A percentile compares a stretch with the other conserved stretches of the same genome.
Conservation (phyloP, 2,888 invertebrate species). For the Prenolepis imparis region DNA sequence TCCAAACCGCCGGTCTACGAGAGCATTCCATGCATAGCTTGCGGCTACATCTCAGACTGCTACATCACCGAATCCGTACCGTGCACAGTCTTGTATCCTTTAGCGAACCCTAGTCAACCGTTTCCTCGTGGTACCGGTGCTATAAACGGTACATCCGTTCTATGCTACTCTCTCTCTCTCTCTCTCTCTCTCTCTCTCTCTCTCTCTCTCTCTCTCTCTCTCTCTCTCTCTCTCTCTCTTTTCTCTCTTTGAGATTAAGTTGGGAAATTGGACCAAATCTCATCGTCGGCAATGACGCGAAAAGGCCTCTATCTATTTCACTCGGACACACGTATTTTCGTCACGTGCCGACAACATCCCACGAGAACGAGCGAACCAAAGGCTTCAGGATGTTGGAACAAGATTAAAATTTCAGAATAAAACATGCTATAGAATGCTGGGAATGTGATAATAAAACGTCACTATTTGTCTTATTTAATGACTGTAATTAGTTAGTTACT, state of each 20-base stretch:
- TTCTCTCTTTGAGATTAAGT: slow-evolving; percentile 47
- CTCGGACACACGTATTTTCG: slow-evolving; percentile 10
- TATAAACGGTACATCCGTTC: slow-evolving; percentile 74
- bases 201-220: no score
- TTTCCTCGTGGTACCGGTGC: slow-evolving; percentile 75
- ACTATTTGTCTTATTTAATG: not conserved
- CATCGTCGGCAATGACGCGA: slow-evolving; percentile 43
- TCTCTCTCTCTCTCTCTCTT: no score
- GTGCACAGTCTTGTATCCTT: slow-evolving; percentile 72
- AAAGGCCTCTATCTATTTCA: slow-evolving; percentile 15
- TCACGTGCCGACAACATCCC: not conserved
- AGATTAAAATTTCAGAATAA: slow-evolving; percentile 15
- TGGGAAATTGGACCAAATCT: slow-evolving; percentile 55
- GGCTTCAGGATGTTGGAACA: not conserved
- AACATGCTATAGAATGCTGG: not conserved
- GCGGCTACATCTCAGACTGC: slow-evolving; percentile 76
- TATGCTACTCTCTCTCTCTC: slow-evolving; percentile 3
- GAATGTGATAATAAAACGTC: not conserved
- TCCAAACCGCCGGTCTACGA: slow-evolving; percentile 63
- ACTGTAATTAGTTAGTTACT: not conserved
- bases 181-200: no score
- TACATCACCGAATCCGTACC: slow-evolving; percentile 79
- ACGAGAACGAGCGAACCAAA: not conserved
- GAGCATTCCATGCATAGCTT: slow-evolving; percentile 78
- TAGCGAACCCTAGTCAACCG: slow-evolving; percentile 71